Evolutionary conservation across 2,888 invertebrate genomes (phyloP).

Genomic region (Laspeyria flexula): DNA sequence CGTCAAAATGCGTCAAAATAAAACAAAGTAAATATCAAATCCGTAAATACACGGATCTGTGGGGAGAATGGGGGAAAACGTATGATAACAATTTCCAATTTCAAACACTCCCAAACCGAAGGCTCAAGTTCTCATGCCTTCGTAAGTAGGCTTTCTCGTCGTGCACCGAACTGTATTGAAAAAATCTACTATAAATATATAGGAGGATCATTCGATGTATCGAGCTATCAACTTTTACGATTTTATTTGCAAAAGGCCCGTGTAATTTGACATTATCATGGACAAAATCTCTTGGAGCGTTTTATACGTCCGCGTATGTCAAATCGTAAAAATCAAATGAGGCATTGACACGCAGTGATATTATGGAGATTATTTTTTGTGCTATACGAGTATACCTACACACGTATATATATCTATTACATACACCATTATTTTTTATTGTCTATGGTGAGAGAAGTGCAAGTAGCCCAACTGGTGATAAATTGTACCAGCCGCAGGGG

Average conservation of each 20-base stretch:
- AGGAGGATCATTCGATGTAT: conserved; percentile 26
- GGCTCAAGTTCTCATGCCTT: conserved; percentile 68
- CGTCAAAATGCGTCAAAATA: conserved; percentile 38
- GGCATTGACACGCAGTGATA: conserved; percentile 9
- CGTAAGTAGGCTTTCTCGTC: conserved; percentile 58
- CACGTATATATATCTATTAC: background rate
- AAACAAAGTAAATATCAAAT: conserved; percentile 46
- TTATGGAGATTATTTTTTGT: conserved; percentile 3
- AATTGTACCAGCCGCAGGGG: too few species aligned
- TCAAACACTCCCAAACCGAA: conserved; percentile 48
- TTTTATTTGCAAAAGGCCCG: conserved; percentile 29
- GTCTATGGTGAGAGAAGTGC: too few species aligned
- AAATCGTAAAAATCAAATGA: conserved; percentile 37
- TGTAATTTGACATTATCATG: conserved; percentile 31
- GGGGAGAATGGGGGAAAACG: conserved; percentile 35
- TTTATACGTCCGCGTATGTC: conserved; percentile 27
- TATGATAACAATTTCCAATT: conserved; percentile 62
- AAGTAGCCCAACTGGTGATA: too few species aligned
- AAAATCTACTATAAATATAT: conserved; percentile 28
- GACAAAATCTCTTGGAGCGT: conserved; percentile 25
- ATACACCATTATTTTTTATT: background rate
- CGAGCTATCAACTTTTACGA: conserved; percentile 31
- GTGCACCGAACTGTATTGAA: conserved; percentile 43
- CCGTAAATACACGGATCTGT: conserved; percentile 47
- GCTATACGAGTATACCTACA: background rate